Evolutionary conservation across 2,888 invertebrate genomes (phyloP).

Genomic region (Erebia palarica): DNA sequence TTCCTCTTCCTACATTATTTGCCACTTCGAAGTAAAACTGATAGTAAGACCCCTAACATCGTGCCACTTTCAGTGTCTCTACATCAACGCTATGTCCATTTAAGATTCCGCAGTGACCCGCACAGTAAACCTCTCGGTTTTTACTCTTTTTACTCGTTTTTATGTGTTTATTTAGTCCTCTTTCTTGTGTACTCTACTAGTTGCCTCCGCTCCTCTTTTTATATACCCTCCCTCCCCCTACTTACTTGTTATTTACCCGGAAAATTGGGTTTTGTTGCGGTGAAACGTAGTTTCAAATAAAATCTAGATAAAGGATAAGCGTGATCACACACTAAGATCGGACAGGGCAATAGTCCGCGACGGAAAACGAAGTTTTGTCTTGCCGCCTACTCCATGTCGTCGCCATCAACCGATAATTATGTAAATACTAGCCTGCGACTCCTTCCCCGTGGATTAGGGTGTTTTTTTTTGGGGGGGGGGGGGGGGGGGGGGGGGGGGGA

Average conservation of each 20-base stretch:
- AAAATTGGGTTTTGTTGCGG: constrained; percentile 13
- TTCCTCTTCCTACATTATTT: no score
- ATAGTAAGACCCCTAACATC: background rate
- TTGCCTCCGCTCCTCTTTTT: constrained; percentile 20
- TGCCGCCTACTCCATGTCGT: no score
- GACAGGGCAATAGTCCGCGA: no score
- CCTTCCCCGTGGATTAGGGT: no score
- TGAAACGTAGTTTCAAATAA: background rate
- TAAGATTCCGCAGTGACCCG: constrained; percentile 36
- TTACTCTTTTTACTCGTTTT: constrained; percentile 33
- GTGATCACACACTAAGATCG: background rate
- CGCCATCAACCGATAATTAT: no score
- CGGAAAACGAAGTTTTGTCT: no score
- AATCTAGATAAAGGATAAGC: background rate
- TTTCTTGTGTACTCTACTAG: constrained; percentile 29
- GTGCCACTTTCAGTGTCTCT: constrained; percentile 14
- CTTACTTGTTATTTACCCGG: constrained; percentile 1
- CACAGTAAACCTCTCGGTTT: constrained; percentile 28
- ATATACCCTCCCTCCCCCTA: background rate
- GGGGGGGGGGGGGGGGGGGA: no score
- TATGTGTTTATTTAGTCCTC: constrained; percentile 37
- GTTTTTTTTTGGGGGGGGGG: no score
- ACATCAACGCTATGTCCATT: constrained; percentile 16
- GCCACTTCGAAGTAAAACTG: background rate
- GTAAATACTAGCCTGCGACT: no score